Conservation (phyloP, 2,888 invertebrate genomes). For the Folsomia manolachei region DNA sequence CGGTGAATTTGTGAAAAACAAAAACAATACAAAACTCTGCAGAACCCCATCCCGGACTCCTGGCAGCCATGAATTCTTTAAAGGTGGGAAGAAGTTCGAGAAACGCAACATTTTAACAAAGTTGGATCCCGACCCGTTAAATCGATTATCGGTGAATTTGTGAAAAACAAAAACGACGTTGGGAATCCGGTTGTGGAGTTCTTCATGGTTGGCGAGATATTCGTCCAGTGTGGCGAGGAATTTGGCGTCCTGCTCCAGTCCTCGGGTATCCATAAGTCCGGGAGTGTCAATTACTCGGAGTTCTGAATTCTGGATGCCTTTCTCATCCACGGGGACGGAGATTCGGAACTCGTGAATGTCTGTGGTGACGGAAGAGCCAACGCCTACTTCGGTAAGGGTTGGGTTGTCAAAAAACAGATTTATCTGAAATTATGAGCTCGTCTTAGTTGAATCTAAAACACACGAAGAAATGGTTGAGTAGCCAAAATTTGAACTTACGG, state of each 20-base stretch:
- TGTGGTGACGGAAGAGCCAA: conserved; percentile 28
- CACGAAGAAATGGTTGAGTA: no score
- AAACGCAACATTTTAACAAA: conserved; percentile 37
- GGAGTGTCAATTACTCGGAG: conserved; percentile 42
- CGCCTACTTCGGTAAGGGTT: conserved; percentile 36
- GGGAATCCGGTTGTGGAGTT: conserved; percentile 24
- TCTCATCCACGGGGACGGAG: conserved; percentile 22
- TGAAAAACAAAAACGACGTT: conserved; percentile 36
- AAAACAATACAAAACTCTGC: no score
- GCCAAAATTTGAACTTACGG: conserved; percentile 28
- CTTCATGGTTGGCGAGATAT: conserved; percentile 31
- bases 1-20: conserved; percentile 30
- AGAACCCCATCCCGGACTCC: conserved; percentile 36
- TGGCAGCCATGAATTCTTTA: conserved; percentile 31
- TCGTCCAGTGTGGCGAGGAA: conserved; percentile 36
- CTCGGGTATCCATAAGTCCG: conserved; percentile 34
- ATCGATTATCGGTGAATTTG: conserved; percentile 35
- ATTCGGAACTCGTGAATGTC: conserved; percentile 35
- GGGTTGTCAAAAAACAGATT: conserved; percentile 39
- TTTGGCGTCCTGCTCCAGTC: conserved; percentile 30
- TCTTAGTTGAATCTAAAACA: no score
- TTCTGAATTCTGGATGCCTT: conserved; percentile 32
- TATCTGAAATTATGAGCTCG: conserved; percentile 18
- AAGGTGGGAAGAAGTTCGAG: conserved; percentile 29
- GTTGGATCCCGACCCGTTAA: conserved; percentile 18